Evolutionary conservation across 2,797 vertebrate genomes (phyloP), one percentile per base, ranked within the genome.

Genomic region (Alfaro cultratus): DNA sequence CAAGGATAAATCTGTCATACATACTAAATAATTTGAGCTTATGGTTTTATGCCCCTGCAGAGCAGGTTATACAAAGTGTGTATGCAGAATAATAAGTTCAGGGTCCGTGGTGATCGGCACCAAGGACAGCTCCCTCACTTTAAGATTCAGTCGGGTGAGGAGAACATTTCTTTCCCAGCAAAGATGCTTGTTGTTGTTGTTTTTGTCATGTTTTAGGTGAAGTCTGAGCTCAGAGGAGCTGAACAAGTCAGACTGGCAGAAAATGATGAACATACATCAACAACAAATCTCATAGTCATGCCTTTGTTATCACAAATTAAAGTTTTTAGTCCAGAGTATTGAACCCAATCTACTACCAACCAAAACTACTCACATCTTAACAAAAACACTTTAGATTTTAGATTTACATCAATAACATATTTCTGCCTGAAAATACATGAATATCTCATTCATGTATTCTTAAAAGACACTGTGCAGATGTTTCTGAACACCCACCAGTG

Each of bases 41-140:
- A 26, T 26, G 36, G 41, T 45, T 45, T n/a, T 70, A n/a, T 70
- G 23, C 5, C 13, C 41, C 68, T 2, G 1, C 39, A 71, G 23
- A 45, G 41, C 23, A 71, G 23, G 68, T 45, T 15, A 45, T n/a
- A n/a, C 41, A 71, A 71, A 45, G 41, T 41, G 68, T 71, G 68
- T 45, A 15, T 45, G 4, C 29, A 31, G 11, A 29, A 26, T 39
- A 47, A 78, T 1, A n/a, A 18, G 43, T 70, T 79, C 26, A 79
- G 72, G 29, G 18, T 67, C 64, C 23, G 2, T 8, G 73, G 82
- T 57, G 75, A 73, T 82, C 81, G 86, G 88, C 81, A 73, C 78
- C 78, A 68, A 0, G 77, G 76, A 90, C 80, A 79, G 84, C 49
- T 15, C 29, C 29, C 13, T 7, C 31, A 62, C 57, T 16, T 15